phyloP scores from a whole-genome alignment of 2,888 invertebrate genomes.

The Siphlonurus alternatus region DNA sequence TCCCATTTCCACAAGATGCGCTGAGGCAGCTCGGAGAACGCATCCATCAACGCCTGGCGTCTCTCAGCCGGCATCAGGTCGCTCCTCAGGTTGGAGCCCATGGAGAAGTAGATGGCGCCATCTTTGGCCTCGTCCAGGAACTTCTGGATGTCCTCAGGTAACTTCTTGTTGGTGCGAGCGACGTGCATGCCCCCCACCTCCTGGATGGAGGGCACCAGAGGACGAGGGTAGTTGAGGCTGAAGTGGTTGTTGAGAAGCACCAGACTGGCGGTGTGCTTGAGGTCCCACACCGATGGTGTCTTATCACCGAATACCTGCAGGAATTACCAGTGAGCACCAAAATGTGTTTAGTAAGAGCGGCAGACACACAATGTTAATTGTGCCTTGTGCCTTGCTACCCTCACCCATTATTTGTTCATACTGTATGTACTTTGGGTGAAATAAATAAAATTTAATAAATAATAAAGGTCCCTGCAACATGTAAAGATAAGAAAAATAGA shows the following conservation, averaged over 20 bases:
- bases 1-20: constrained; percentile 33
- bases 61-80: constrained; percentile 24
- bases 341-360: no score
- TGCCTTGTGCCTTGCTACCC: no score
- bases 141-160: constrained; percentile 23
- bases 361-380: no score
- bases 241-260: constrained; percentile 19
- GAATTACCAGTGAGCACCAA: neutral
- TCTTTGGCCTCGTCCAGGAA: constrained; percentile 28
- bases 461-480: no score
- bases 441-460: no score
- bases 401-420: no score
- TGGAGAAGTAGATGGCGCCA: constrained; percentile 33
- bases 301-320: constrained; percentile 9
- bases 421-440: no score
- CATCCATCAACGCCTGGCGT: constrained; percentile 22
- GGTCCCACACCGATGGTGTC: constrained; percentile 12
- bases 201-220: constrained; percentile 14
- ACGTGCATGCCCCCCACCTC: constrained; percentile 18
- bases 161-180: constrained; percentile 14
- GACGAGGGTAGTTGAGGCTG: constrained; percentile 13
- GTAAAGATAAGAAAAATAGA: no score
- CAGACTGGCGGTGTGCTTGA: constrained; percentile 15
- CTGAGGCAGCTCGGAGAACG: constrained; percentile 29
- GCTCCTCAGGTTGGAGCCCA: constrained; percentile 30